A percentile compares a stretch with the other conserved stretches of the same genome.
These are phyloP conservation scores for Atherinosoma microstoma DNA, from an alignment of 2,797 vertebrate genomes.

Conservation along the genomic window DNA sequence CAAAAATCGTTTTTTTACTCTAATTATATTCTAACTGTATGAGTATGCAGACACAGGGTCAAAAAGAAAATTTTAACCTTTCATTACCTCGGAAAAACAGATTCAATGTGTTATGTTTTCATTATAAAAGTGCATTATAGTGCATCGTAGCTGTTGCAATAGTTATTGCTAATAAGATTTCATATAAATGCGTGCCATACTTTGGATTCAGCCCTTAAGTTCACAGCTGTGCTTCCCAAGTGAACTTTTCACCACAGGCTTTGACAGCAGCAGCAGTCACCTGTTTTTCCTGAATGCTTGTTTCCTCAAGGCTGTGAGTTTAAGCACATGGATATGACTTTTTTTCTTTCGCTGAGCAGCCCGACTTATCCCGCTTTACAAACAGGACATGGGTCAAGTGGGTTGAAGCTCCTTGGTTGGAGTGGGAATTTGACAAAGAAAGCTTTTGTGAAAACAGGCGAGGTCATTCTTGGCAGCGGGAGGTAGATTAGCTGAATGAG, in stretches of 20 bases:
- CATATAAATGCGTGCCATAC: background rate
- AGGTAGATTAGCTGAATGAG: conserved; percentile 26
- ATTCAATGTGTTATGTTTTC: no score
- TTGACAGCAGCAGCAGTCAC: conserved; percentile 6
- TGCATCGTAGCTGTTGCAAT: no score
- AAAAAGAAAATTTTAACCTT: no score
- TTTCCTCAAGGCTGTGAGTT: conserved; percentile 24
- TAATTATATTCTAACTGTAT: no score
- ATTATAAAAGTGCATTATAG: no score
- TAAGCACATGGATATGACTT: conserved; percentile 22
- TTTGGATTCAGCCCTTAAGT: background rate
- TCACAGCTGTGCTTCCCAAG: background rate
- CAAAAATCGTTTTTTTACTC: background rate
- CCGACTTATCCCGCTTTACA: conserved; percentile 28
- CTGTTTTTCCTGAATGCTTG: conserved; percentile 21
- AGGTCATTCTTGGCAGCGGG: conserved; percentile 34
- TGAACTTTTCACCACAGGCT: conserved; percentile 10
- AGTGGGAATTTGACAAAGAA: conserved; percentile 40
- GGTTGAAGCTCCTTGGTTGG: conserved; percentile 34
- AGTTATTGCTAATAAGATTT: no score
- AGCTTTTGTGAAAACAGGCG: conserved; percentile 40
- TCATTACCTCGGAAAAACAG: no score
- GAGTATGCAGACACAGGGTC: no score
- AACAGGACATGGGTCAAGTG: conserved; percentile 46
- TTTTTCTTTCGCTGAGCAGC: conserved; percentile 29